phyloP scores from a whole-genome alignment of 2,888 invertebrate genomes.

The Zaprionus lineosus region DNA sequence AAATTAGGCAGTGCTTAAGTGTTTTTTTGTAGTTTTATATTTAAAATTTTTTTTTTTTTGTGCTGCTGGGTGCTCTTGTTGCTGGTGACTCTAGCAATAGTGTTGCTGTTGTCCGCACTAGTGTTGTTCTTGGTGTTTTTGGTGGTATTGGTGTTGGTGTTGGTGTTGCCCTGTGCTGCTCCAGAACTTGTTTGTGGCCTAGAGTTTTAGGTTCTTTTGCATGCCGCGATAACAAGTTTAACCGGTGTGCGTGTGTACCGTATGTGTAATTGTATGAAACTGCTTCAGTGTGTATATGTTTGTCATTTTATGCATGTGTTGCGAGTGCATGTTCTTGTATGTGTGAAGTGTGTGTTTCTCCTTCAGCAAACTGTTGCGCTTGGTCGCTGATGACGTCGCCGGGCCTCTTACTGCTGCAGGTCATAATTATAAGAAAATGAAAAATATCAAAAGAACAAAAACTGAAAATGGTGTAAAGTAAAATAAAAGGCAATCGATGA shows the following conservation, averaged over 20 bases:
- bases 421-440: constrained; percentile 39
- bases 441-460: neutral
- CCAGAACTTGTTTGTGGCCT: constrained; percentile 75
- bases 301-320: constrained; percentile 19
- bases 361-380: constrained; percentile 77
- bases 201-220: constrained; percentile 69
- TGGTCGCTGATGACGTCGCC: constrained; percentile 60
- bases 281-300: constrained; percentile 21
- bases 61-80: constrained; percentile 37
- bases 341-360: constrained; percentile 46
- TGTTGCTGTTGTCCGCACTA: constrained; percentile 12
- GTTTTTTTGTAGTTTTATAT: too few species aligned
- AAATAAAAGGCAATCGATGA: too few species aligned
- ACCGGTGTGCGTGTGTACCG: constrained; percentile 67
- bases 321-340: constrained; percentile 20
- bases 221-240: constrained; percentile 78
- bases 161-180: constrained; percentile 60
- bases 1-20: constrained; percentile 67
- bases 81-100: constrained; percentile 19
- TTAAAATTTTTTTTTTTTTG: neutral
- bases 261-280: constrained; percentile 56
- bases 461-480: too few species aligned
- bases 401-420: constrained; percentile 42
- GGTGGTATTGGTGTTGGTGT: constrained; percentile 25
- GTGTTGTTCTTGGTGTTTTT: constrained; percentile 8